A percentile compares a stretch with the other conserved stretches of the same genome.
Evolutionary conservation across 92 coral and sea anemone species (phyloP).

Genomic region (Micromussa lordhowensis): DNA sequence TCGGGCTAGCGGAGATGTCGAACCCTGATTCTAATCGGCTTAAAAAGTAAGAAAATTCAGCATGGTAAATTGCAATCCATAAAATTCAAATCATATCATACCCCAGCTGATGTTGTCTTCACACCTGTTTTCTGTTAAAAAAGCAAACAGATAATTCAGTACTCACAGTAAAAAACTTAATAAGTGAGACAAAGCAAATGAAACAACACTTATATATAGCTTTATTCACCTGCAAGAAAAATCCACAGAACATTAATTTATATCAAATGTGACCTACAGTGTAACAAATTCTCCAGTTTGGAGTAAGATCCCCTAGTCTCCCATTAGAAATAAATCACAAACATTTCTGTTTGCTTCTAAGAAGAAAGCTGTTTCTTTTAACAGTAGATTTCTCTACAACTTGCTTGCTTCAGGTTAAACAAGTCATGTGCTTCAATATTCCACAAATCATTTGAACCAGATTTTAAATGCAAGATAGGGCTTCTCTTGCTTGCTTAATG

Average conservation of each 20-base stretch:
- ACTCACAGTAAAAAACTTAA: background rate
- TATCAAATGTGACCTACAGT: background rate
- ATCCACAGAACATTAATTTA: background rate
- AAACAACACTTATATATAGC: background rate
- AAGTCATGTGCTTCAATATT: too few relatives aligned
- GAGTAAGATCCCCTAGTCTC: background rate
- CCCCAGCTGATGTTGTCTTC: conserved; percentile 86
- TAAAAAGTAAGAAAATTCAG: background rate
- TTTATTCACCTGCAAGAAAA: background rate
- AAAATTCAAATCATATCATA: conserved; percentile 37
- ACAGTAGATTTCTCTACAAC: background rate
- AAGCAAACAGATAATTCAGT: background rate
- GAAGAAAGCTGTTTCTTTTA: background rate
- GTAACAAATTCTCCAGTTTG: background rate
- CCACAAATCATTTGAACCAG: too few relatives aligned
- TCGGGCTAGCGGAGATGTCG: too few relatives aligned
- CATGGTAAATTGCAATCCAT: background rate
- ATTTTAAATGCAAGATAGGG: too few relatives aligned
- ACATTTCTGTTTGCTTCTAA: too few relatives aligned
- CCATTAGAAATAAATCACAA: too few relatives aligned
- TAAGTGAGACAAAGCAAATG: background rate
- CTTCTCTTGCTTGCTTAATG: too few relatives aligned
- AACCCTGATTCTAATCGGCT: background rate
- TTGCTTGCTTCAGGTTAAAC: background rate
- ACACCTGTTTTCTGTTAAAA: conserved; percentile 88